Base-by-base conservation (phyloP, 2,113 vertebrate genomes). In the Micromys minutus region DNA sequence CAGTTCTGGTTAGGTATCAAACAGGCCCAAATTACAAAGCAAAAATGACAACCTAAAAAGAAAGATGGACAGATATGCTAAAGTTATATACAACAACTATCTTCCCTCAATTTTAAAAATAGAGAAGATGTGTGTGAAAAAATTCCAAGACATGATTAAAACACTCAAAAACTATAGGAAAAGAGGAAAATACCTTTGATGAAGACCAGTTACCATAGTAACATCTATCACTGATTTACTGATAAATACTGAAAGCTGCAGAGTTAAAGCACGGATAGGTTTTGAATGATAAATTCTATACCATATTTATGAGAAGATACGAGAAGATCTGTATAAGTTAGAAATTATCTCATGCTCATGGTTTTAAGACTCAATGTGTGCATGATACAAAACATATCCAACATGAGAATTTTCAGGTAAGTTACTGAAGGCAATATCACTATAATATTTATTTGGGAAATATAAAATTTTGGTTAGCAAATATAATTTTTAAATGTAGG, bases 261-360 rank as follows among this genome's bases (percentile, higher is more conserved):
- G 12, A 42, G 8, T 39, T n/a, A 24, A 29, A 50, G 57, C 0
- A n/a, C 13, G 12, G n/a, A 3, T 3, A 81, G 2, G 0, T 31
- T 11, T 76, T 94, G 3, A 34, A 39, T 76, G 17, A 7, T 76
- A 57, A 87, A 67, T 63, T 15, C 16, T 24, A 15, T 9, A 36
- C 26, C 77, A 36, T 39, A 21, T 71, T 67, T 52, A 36, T 67
- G 12, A 79, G 65, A 9, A 55, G 79, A 69, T 15, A 4, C 39
- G 75, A 79, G 1, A 93, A 77, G 1, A 91, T 91, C 39, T 65
- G 74, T 88, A n/a, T 77, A 87, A 79, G 29, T 45, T 3, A 24
- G 76, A 26, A 93, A 8, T 3, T 59, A 71, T 42, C 47, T 42
- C 1, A n/a, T 90, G 17, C 47, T 87, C 24, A 65, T 47, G 11